These are phyloP conservation scores for Limnodromus scolopaceus DNA, from an alignment of 2,797 vertebrate species.

Conservation along the genomic window DNA sequence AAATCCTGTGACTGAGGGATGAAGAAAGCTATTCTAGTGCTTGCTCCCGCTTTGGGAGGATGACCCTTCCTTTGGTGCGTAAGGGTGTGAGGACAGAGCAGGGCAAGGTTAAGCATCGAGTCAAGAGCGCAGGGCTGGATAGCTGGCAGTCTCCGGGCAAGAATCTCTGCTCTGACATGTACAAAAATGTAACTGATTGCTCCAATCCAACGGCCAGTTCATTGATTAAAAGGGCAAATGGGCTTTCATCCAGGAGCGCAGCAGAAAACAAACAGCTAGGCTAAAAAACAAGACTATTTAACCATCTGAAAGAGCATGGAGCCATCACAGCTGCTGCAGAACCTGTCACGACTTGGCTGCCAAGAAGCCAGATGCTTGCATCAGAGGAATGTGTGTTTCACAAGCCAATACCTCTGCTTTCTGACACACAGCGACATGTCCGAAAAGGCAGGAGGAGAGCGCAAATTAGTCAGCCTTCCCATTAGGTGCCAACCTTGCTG, in stretches of 20 bases:
- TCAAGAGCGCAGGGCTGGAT: background rate
- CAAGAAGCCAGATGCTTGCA: conserved; percentile 70
- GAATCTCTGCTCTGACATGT: conserved; percentile 24
- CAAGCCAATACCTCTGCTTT: conserved; percentile 52
- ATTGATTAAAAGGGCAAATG: conserved; percentile 56
- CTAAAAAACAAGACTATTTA: conserved; percentile 68
- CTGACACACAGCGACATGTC: conserved; percentile 17
- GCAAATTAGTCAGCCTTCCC: background rate
- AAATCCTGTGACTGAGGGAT: background rate
- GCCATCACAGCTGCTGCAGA: conserved; percentile 70
- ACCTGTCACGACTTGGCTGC: conserved; percentile 73
- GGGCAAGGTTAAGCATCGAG: background rate
- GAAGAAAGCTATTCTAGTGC: background rate
- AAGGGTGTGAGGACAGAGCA: background rate
- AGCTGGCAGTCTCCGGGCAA: background rate
- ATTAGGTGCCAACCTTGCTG: background rate
- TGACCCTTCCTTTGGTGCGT: background rate
- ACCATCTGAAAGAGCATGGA: conserved; percentile 64
- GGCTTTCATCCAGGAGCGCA: conserved; percentile 58
- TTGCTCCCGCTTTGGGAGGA: background rate
- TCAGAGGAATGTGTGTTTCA: conserved; percentile 66
- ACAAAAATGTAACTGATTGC: conserved; percentile 33
- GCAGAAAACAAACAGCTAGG: conserved; percentile 49
- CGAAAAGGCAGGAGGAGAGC: background rate
- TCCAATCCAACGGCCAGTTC: conserved; percentile 27